These are phyloP conservation scores for Ricordea florida DNA, from an alignment of 92 coral and sea anemone genomes.

Conservation along the genomic window DNA sequence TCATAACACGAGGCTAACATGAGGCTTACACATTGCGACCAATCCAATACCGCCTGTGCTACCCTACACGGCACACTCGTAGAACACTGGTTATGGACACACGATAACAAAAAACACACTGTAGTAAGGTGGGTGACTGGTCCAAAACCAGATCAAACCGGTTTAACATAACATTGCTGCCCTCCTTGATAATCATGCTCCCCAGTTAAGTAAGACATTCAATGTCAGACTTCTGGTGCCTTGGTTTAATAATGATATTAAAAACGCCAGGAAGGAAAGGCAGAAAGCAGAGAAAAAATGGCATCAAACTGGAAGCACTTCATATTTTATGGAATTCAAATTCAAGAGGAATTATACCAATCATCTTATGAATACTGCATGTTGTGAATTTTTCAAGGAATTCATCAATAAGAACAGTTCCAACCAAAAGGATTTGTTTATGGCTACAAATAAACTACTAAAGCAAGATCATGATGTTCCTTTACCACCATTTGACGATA, in stretches of 20 bases:
- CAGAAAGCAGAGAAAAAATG: not conserved
- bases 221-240: constrained; percentile 5
- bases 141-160: too few species aligned
- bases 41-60: too few species aligned
- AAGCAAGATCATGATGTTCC: not conserved
- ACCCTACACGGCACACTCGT: too few species aligned
- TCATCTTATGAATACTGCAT: not conserved
- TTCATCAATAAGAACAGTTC: not conserved
- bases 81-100: too few species aligned
- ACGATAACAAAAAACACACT: too few species aligned
- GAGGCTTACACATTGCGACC: too few species aligned
- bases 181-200: too few species aligned
- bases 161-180: too few species aligned
- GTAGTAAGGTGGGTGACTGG: too few species aligned
- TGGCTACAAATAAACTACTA: not conserved
- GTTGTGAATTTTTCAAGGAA: not conserved
- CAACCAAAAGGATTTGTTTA: not conserved
- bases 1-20: too few species aligned
- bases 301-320: not conserved
- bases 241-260: not conserved
- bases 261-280: not conserved
- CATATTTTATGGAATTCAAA: not conserved
- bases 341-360: not conserved
- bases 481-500: not conserved
- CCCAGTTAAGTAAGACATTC: too few species aligned